phyloP scores from a whole-genome alignment of 30 jellyfish, hydroid and myxozoan genomes.

The Sanderia malayensis region DNA sequence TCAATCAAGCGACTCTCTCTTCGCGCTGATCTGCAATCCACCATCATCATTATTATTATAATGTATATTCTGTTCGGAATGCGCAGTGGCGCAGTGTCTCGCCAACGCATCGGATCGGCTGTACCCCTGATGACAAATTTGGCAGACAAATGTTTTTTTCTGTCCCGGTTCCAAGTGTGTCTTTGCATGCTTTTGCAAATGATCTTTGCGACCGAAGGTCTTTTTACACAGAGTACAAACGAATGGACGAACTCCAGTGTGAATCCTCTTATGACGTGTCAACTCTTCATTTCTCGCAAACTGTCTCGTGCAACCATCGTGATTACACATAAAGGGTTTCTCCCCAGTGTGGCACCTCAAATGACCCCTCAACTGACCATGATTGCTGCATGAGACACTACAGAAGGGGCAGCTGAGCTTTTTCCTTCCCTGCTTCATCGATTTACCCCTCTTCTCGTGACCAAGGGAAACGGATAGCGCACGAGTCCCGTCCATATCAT shows the following conservation, averaged over 20 bases:
- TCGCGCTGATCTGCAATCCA: too few relatives aligned
- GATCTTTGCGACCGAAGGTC: conserved; percentile 67
- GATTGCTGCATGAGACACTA: conserved; percentile 51
- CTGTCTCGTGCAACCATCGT: conserved; percentile 44
- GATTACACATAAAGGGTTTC: conserved; percentile 53
- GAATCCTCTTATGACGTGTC: conserved; percentile 73
- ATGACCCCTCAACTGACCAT: conserved; percentile 75
- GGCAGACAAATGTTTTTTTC: conserved; percentile 40
- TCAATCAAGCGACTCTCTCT: too few relatives aligned
- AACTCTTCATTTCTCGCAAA: conserved; percentile 74
- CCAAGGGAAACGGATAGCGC: neutral
- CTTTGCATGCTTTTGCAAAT: conserved; percentile 57
- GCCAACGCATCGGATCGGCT: conserved; percentile 57
- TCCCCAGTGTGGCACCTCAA: conserved; percentile 71
- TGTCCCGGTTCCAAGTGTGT: conserved; percentile 53
- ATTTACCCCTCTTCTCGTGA: neutral
- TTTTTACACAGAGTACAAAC: conserved; percentile 38
- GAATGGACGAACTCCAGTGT: conserved; percentile 72
- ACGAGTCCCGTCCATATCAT: neutral
- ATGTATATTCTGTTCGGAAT: conserved; percentile 14
- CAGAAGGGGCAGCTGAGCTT: conserved; percentile 55
- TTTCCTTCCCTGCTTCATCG: neutral
- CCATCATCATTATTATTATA: too few relatives aligned
- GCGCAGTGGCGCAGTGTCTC: conserved; percentile 52
- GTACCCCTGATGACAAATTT: conserved; percentile 55